Base-by-base conservation (phyloP, 2,113 vertebrate species). In the Laticauda laticaudata region DNA sequence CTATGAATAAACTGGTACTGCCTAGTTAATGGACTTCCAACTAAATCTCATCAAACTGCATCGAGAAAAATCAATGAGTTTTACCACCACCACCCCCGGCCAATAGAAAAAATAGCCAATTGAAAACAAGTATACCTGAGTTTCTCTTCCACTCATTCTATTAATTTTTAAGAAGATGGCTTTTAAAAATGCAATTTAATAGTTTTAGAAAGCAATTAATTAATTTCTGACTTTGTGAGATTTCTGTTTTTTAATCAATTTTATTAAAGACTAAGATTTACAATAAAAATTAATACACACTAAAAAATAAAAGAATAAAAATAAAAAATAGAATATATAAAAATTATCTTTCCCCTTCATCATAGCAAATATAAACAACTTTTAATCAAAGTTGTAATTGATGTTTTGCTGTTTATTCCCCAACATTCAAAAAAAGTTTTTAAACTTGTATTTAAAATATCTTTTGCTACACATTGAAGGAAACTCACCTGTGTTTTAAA, bases 11-110 rank as follows among this genome's bases (percentile, higher is more conserved):
- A 88, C 87, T 81, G 57, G 91, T 43, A 26, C 87, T 34, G 34
- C 1, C 0, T 0, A 2, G 34, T 92, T 91, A 91, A 59, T 0
- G 11, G 2, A 0, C 11, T 96, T 93, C 94, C 61, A 87, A 53
- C 93, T 95, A 91, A 94, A 95, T 94, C 90, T 81, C 94, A 89
- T 94, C 91, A 95, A 94, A 64, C 81, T 91, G 20, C 94, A 92
- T 92, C 94, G 14, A 90, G 43, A 91, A 94, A 95, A 96, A 94
- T 94, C 93, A 91, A 43, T 90, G 12, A 0, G 7, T 15, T 15
- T 23, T 21, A 15, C 61, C 14, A 6, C 12, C 39, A 11, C 6
- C 24, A 0, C 0, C 6, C 11, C 15, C 23, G 0, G 9, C 64
- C 59, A 53, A 75, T 90, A 92, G 59, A 61, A 0, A 81, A 93